phyloP scores from a whole-genome alignment of 2,797 vertebrate genomes.

The Myoxocephalus aenaeus region DNA sequence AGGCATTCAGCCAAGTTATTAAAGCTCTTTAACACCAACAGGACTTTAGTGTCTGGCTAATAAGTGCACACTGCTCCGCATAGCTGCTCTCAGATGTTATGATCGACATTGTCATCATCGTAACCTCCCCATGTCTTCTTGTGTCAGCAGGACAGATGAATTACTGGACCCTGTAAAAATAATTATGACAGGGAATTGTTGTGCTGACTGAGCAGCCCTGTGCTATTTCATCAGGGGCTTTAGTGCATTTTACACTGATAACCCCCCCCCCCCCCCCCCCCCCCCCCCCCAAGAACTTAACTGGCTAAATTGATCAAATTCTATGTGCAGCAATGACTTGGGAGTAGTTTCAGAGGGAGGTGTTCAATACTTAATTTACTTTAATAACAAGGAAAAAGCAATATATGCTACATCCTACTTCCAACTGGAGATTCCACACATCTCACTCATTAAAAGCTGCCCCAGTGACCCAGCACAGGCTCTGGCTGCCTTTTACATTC shows the following conservation, averaged over 20 bases:
- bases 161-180: constrained; percentile 60
- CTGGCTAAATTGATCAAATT: constrained; percentile 56
- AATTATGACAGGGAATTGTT: constrained; percentile 67
- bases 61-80: constrained; percentile 27
- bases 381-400: constrained; percentile 39
- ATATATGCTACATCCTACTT: constrained; percentile 10
- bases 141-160: constrained; percentile 67
- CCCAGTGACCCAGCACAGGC: constrained; percentile 33
- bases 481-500: neutral
- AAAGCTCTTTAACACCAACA: constrained; percentile 42
- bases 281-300: constrained; percentile 34
- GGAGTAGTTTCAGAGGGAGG: constrained; percentile 38
- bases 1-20: constrained; percentile 32
- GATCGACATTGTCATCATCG: constrained; percentile 42
- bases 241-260: constrained; percentile 46
- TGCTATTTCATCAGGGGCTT: constrained; percentile 46
- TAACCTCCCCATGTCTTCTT: constrained; percentile 51
- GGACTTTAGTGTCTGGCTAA: constrained; percentile 32
- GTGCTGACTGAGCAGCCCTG: constrained; percentile 67
- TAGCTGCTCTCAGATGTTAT: constrained; percentile 42
- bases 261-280: constrained; percentile 20
- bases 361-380: constrained; percentile 61
- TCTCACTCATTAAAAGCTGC: constrained; percentile 37
- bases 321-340: constrained; percentile 36
- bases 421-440: constrained; percentile 12